Evolutionary conservation across 2,797 vertebrate species (phyloP), one percentile per base, ranked within the genome.

Genomic region (Hydrophis major): DNA sequence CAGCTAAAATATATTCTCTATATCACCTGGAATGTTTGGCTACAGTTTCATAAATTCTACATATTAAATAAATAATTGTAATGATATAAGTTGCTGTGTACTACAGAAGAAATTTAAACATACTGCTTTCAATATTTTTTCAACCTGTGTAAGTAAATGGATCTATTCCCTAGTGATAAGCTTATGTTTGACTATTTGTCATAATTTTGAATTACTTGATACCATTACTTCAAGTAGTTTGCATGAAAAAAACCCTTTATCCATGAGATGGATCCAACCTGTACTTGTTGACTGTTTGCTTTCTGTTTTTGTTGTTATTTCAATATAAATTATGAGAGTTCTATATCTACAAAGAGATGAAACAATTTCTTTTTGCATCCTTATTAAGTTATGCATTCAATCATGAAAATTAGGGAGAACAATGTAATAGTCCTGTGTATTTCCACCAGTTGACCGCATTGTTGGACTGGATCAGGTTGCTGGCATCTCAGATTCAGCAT

Each of bases 391-490:
- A 90, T 93, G 95, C 92, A 37, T 0, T 0, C 63, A 89, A 18
- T 63, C 28, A 42, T 0, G 28, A 7, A 3, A 86, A 22, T 0
- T 20, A 14, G 22, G 20, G 6, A 14, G 53, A 2, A 27, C 69
- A n/a, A 87, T 6, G 91, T 97, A 96, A 14, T 4, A 10, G 27
- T 87, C 11, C 60, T 16, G 63, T 92, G 2, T 96, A 55, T 37
- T 95, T 78, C 96, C 91, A 92, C 47, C 98, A 99, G 99, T 99
- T 96, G 99, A 99, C 95, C 99, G 98, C 90, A 99, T 99, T 60
- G 99, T 99, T 56, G 99, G 99, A 83, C 97, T 99, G 98, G 99
- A 99, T 97, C 99, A 99, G 95, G 99, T 99, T 93, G 99, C 99
- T 0, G 99, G 99, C 87, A 99, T 99, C 98, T 98, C 99, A 0